Percentiles rank a stretch among this genome's conserved stretches.
phyloP scores from a whole-genome alignment of 92 coral and sea anemone genomes.

The Phenganax marumi region DNA sequence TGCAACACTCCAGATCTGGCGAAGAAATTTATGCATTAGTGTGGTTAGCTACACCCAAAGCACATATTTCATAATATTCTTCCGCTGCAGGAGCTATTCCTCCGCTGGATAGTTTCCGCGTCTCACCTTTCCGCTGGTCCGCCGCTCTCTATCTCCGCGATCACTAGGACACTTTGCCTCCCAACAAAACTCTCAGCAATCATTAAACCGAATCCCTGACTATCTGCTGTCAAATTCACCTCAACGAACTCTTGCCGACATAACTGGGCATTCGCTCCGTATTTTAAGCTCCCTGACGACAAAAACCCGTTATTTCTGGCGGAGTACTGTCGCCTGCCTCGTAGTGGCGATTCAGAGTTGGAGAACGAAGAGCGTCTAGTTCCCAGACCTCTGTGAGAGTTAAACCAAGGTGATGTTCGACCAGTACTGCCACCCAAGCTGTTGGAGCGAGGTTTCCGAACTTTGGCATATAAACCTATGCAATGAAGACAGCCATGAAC shows the following conservation, averaged over 20 bases:
- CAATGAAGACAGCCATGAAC: neutral
- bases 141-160: conserved; percentile 40
- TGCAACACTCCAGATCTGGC: conserved; percentile 34
- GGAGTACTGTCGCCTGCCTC: neutral
- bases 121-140: conserved; percentile 44
- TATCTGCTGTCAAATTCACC: conserved; percentile 40
- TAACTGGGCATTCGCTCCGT: conserved; percentile 5
- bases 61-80: neutral
- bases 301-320: conserved; percentile 12
- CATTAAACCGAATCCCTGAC: conserved; percentile 35
- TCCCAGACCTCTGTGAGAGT: neutral
- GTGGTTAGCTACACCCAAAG: neutral
- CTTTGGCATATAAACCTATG: conserved; percentile 26
- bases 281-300: conserved; percentile 29
- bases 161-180: conserved; percentile 27
- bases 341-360: neutral
- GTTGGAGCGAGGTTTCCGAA: conserved; percentile 35
- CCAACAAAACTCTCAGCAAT: conserved; percentile 28
- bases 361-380: conserved; percentile 33
- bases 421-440: conserved; percentile 28
- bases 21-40: neutral
- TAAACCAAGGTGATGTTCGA: conserved; percentile 27
- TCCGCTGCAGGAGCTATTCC: neutral
- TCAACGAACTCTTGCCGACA: conserved; percentile 38
- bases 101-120: neutral